Evolutionary conservation across 2,797 vertebrate species (phyloP).

Genomic region (Hylomyscus alleni): DNA sequence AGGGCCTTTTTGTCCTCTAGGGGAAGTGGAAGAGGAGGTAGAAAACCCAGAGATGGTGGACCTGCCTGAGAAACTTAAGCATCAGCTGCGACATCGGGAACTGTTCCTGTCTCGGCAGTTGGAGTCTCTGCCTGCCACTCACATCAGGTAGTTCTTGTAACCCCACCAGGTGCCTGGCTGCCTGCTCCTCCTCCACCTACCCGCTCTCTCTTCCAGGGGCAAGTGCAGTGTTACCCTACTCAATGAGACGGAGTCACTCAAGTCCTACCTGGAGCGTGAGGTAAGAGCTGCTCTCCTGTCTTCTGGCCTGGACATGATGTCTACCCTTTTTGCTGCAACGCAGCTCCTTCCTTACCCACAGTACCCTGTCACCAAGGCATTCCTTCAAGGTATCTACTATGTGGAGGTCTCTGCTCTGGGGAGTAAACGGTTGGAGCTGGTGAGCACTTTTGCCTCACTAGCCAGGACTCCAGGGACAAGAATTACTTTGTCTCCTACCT

Average conservation of each 20-base stretch:
- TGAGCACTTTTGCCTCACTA: background rate
- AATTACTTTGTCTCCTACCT: background rate
- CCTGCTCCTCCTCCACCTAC: background rate
- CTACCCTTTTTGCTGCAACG: background rate
- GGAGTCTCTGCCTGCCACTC: slow-evolving; percentile 97
- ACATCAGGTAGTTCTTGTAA: slow-evolving; percentile 94
- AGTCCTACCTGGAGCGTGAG: slow-evolving; percentile 98
- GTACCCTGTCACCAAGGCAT: background rate
- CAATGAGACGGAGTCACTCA: slow-evolving; percentile 98
- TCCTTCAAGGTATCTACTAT: background rate
- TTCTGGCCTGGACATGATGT: background rate
- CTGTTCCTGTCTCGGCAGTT: slow-evolving; percentile 97
- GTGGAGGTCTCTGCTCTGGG: no score
- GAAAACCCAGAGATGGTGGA: slow-evolving; percentile 97
- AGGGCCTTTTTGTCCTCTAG: slow-evolving; percentile 84
- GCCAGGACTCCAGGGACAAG: background rate
- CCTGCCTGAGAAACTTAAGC: slow-evolving; percentile 97
- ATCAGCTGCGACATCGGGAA: slow-evolving; percentile 97
- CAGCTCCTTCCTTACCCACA: background rate
- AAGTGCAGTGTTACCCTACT: slow-evolving; percentile 99
- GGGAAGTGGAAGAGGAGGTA: slow-evolving; percentile 98
- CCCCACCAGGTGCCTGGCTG: background rate
- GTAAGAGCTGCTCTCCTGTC: slow-evolving; percentile 87
- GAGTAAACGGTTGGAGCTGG: background rate
- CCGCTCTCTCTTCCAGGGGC: slow-evolving; percentile 91